A percentile compares a stretch with the other conserved stretches of the same genome.
Conservation (phyloP, 2,888 invertebrate species). For the Xestia rhomboidea region DNA sequence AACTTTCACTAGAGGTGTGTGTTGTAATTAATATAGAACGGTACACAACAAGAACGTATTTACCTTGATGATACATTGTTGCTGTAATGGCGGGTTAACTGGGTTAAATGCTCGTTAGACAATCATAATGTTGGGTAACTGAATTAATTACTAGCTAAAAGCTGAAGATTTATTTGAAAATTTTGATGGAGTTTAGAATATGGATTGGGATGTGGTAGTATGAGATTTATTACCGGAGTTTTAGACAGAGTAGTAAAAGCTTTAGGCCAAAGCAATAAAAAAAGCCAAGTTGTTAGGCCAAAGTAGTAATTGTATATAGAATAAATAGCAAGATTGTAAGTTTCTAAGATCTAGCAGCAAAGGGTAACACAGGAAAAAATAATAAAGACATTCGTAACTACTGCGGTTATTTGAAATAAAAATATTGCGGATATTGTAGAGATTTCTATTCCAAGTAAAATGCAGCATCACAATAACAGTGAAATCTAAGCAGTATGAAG, state of each 20-base stretch:
- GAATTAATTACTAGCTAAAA: conserved; percentile 20
- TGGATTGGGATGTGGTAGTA: not conserved
- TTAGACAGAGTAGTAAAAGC: not conserved
- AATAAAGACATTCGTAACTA: not conserved
- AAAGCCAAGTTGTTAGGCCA: no score
- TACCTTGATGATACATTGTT: conserved; percentile 63
- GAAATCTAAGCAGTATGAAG: not conserved
- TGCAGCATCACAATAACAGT: not conserved
- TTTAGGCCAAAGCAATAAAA: no score
- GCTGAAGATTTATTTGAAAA: conserved; percentile 13
- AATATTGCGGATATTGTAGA: no score
- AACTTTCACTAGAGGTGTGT: conserved; percentile 65
- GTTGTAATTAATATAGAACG: conserved; percentile 68
- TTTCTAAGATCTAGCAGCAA: not conserved
- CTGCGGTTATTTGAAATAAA: not conserved
- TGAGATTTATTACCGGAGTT: no score
- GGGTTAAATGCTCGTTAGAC: conserved; percentile 55
- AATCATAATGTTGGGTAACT: conserved; percentile 44
- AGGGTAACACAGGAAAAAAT: not conserved
- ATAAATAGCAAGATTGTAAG: not conserved
- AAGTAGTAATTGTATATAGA: not conserved
- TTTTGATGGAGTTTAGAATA: not conserved
- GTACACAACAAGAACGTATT: conserved; percentile 63
- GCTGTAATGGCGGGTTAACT: conserved; percentile 44
- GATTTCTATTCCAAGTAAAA: conserved; percentile 2